Percentiles rank a stretch among this genome's conserved stretches.
Evolutionary conservation across 53 echinoderm and acorn worm species (phyloP).

Genomic region (Arbacia lixula): DNA sequence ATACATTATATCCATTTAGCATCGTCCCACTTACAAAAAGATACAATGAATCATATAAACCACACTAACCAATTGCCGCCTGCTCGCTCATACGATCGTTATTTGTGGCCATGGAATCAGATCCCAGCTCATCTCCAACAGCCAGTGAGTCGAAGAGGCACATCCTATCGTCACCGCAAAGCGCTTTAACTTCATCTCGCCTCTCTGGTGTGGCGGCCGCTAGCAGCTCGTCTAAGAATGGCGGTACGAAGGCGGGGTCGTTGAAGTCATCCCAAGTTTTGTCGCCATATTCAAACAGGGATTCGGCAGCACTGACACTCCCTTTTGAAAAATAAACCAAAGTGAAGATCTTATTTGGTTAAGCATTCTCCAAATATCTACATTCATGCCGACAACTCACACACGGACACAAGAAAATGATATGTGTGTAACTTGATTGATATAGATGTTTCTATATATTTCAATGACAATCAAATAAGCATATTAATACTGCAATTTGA

Average conservation of each 20-base stretch:
- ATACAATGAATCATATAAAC: too few species aligned
- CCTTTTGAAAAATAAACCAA: constrained; percentile 14
- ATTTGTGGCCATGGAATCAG: neutral
- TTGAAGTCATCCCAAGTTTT: constrained; percentile 18
- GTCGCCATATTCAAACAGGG: constrained; percentile 49
- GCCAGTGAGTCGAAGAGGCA: constrained; percentile 62
- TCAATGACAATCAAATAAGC: too few species aligned
- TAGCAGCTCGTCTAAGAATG: constrained; percentile 45
- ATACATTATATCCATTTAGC: too few species aligned
- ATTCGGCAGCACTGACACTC: constrained; percentile 8
- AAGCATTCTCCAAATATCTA: too few species aligned
- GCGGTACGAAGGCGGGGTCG: constrained; percentile 52
- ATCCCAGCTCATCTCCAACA: neutral
- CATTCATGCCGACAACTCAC: too few species aligned
- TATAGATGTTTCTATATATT: too few species aligned
- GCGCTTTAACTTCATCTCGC: neutral
- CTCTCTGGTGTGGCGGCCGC: neutral
- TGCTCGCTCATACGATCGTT: neutral
- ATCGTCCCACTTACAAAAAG: too few species aligned
- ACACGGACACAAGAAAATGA: too few species aligned
- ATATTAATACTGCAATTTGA: too few species aligned
- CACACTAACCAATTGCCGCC: neutral
- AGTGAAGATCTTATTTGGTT: too few species aligned
- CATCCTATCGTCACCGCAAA: constrained; percentile 43
- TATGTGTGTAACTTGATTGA: too few species aligned